Conservation (phyloP, 2,888 invertebrate species). For the Pantelozetes paolii region DNA sequence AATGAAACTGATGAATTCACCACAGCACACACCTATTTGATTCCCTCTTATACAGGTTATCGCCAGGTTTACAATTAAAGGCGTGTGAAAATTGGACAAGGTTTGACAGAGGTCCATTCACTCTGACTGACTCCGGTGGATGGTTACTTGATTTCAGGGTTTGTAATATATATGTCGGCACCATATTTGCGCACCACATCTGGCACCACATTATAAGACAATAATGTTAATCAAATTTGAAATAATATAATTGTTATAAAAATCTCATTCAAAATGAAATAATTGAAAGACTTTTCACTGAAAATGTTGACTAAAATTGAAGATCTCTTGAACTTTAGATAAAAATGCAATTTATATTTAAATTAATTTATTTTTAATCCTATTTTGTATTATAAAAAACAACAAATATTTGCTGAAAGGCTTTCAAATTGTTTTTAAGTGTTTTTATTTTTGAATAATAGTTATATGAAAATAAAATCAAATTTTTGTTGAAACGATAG, state of each 20-base stretch:
- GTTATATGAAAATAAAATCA: too few species aligned
- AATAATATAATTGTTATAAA: background rate
- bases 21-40: conserved; percentile 36
- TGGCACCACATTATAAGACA: conserved; percentile 13
- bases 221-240: background rate
- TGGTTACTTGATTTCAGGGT: background rate
- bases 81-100: conserved; percentile 33
- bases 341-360: too few species aligned
- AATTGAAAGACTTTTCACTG: too few species aligned
- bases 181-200: conserved; percentile 40
- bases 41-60: background rate
- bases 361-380: too few species aligned
- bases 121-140: conserved; percentile 37
- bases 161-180: background rate
- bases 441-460: too few species aligned
- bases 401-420: too few species aligned
- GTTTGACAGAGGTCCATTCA: conserved; percentile 33
- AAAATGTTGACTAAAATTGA: too few species aligned
- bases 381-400: too few species aligned
- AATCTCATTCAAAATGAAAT: too few species aligned
- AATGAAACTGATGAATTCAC: background rate
- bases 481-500: too few species aligned
- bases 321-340: too few species aligned
- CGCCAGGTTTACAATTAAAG: conserved; percentile 20
- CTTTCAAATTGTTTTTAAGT: too few species aligned